Conservation (phyloP, 2,113 vertebrate genomes). For the Malurus elegans region DNA sequence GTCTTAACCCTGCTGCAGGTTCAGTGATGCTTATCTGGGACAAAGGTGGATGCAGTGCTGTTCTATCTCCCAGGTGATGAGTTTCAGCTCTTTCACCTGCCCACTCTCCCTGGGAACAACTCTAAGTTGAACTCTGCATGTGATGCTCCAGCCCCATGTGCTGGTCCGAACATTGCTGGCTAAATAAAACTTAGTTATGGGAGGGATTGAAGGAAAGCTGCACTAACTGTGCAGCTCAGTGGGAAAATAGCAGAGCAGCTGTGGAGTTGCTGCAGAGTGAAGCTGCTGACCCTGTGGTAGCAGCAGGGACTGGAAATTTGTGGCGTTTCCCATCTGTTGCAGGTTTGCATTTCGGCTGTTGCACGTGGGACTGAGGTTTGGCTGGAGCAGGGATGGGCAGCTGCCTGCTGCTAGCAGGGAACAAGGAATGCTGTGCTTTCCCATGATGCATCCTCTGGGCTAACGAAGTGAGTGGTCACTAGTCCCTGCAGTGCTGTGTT, state of each 20-base stretch:
- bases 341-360: neutral
- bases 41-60: neutral
- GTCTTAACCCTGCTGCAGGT: neutral
- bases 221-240: neutral
- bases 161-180: fast-evolving
- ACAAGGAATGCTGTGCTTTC: neutral
- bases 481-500: neutral
- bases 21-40: neutral
- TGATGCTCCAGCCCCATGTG: neutral
- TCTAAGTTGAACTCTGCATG: neutral
- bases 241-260: neutral
- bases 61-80: neutral
- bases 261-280: neutral
- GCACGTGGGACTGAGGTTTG: neutral
- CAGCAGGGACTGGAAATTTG: neutral
- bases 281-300: neutral
- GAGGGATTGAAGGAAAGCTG: neutral
- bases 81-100: neutral
- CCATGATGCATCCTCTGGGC: neutral
- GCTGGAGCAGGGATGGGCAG: neutral
- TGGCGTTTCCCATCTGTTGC: neutral
- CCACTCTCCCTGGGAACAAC: neutral
- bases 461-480: neutral
- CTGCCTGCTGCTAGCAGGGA: neutral
- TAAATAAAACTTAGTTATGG: neutral